Conservation (phyloP, 2,797 vertebrate genomes). For the Thripadectes ignobilis region DNA sequence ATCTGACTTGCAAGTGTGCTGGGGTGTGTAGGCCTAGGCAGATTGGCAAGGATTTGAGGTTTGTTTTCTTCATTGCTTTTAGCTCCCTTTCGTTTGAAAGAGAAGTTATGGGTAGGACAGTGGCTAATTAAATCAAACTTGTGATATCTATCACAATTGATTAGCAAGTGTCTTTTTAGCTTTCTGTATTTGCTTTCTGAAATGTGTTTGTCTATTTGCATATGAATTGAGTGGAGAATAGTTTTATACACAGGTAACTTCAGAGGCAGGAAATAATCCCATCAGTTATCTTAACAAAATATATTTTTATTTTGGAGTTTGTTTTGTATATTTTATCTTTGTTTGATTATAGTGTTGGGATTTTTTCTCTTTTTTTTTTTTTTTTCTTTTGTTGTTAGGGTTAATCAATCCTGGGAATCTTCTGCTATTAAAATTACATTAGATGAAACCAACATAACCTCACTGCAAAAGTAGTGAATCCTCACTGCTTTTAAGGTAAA, state of each 20-base stretch:
- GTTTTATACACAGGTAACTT: not conserved
- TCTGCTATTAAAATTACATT: not conserved
- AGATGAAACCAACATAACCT: not conserved
- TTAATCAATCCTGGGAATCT: not conserved
- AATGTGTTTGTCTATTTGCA: not conserved
- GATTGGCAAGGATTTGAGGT: not conserved
- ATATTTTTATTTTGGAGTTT: not conserved
- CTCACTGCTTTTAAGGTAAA: not conserved
- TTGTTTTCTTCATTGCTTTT: not conserved
- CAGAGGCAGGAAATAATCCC: not conserved
- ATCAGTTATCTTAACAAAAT: not conserved
- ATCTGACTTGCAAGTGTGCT: not conserved
- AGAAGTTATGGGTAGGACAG: not conserved
- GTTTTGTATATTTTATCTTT: not conserved
- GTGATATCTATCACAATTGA: not conserved
- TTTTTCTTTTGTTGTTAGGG: not conserved
- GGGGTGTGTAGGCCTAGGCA: not conserved
- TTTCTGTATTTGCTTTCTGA: not conserved
- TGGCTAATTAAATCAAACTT: not conserved
- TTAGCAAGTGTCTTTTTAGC: not conserved
- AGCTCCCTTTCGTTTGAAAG: not conserved
- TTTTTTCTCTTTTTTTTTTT: not conserved
- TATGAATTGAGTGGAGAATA: not conserved
- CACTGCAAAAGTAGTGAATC: not conserved
- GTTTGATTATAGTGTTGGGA: fast-evolving